A percentile compares a stretch with the other conserved stretches of the same genome.
Conservation (phyloP, 2,888 invertebrate species). For the Drosophila mercatorum region DNA sequence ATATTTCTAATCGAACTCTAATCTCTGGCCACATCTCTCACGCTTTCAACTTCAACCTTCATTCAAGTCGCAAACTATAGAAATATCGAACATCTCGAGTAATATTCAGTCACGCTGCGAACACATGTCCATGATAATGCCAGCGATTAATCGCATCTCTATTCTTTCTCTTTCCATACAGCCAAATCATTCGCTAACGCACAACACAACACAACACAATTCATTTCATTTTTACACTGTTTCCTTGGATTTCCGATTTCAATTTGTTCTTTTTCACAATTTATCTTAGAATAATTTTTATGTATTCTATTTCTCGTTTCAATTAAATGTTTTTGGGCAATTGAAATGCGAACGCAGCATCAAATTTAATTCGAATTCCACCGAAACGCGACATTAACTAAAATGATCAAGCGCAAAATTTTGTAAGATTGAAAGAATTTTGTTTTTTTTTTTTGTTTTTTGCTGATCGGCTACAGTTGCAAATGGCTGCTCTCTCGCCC, state of each 20-base stretch:
- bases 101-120: slow-evolving; percentile 50
- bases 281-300: background rate
- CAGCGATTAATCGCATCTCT: slow-evolving; percentile 18
- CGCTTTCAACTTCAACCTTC: background rate
- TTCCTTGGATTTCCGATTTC: background rate
- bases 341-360: slow-evolving; percentile 31
- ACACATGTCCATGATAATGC: slow-evolving; percentile 48
- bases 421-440: slow-evolving; percentile 39
- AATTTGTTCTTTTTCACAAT: background rate
- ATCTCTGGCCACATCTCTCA: background rate
- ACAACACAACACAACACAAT: slow-evolving; percentile 7
- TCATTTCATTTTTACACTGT: slow-evolving; percentile 20
- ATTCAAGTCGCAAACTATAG: background rate
- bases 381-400: slow-evolving; percentile 70
- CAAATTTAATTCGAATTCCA: slow-evolving; percentile 28
- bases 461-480: slow-evolving; percentile 20
- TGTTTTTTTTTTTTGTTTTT: background rate
- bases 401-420: slow-evolving; percentile 56
- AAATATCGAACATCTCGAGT: slow-evolving; percentile 22
- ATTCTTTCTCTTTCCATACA: background rate
- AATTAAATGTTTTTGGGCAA: slow-evolving; percentile 25
- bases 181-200: slow-evolving; percentile 11
- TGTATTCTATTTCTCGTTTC: slow-evolving; percentile 4
- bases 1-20: background rate
- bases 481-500: slow-evolving; percentile 2